Evolutionary conservation across 2,797 vertebrate species (phyloP), one percentile per base, ranked within the genome.

Genomic region (Ptychadena robeensis): DNA sequence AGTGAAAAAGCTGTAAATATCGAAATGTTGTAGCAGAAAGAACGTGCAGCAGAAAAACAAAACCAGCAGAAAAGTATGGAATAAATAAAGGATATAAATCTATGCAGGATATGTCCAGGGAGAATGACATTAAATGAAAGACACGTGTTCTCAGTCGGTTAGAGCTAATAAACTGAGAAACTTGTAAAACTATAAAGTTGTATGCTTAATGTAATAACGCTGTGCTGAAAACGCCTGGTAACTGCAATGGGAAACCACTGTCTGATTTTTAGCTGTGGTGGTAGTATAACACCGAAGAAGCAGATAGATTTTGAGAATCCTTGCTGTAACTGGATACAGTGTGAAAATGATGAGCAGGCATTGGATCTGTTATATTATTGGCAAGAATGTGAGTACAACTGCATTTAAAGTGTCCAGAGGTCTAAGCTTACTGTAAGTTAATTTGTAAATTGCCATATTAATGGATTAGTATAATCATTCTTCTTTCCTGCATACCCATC

Each of bases 131-230:
- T 28, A 11, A 61, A 61, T 61, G 25, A 61, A 61, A 61, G 59
- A 61, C 59, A 61, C 59, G 1, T 25, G 32, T 69, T 35, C 32
- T 11, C 10, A 67, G 65, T 34, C 31, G 6, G 28, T 34, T 31
- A 67, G 27, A 61, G 28, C 59, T 61, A 61, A 61, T 61, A 61
- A 61, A 61, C 59, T 27, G 59, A 61, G 10, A 61, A 61, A 25
- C 59, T 61, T 28, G 59, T 61, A 61, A 61, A 61, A 28, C 59
- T 61, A 61, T 25, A 61, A 61, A 61, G n/a, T 61, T 61, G 59
- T 28, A 61, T 61, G 59, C n/a, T 61, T 25, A 61, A 61, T 61
- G 59, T 61, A 61, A 61, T 61, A 61, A 61, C 2, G 2, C 27
- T 61, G 25, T 28, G 59, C 27, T 27, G 59, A 28, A 61, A 27